Base-by-base conservation (phyloP, 1,140 invertebrate species). In the Diprion similis region DNA sequence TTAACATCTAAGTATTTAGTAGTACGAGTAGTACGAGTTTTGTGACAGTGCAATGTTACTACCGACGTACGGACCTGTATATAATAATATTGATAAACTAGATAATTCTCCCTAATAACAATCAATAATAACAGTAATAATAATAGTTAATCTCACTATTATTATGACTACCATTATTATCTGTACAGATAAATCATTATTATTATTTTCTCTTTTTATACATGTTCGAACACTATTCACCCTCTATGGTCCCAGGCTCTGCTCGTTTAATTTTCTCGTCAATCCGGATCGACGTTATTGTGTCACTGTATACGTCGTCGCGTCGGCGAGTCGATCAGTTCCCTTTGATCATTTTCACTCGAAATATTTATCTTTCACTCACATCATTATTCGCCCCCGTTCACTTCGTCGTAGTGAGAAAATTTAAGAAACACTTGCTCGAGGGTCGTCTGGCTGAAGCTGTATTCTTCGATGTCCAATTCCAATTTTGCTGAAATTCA, bases 351-450 rank as follows among this genome's bases (percentile, higher is more conserved):
- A 37, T 37, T 37, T 37, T 37, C 51, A 59, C 51, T 59, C n/a
- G 78, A 77, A 46, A 68, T 64, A 51, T 70, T 79, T 75, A 70
- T 77, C 68, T 77, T 71, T 76, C 17, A 17, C 13, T 18, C 73
- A 37, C 15, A 46, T 77, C 72, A 78, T 88, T 81, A 86, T 82
- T 90, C 85, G 24, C 85, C 81, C 24, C 83, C 83, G 68, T 87
- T 87, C 65, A 85, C 81, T 77, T 92, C 89, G 77, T 95, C 94
- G 76, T 93, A 91, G 80, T 95, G 94, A 71, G 95, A 95, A 84
- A 96, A 96, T 84, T 95, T 93, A 65, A 97, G 89, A 86, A 96
- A 97, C 78, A 95, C 94, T 85, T 96, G 94, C 82, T 96, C 95
- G 78, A 96, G 81, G 0, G 94, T 95, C 7, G 94, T 96, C 85